Evolutionary conservation across 1,140 invertebrate genomes (phyloP).

Genomic region (Plutomurus gul): DNA sequence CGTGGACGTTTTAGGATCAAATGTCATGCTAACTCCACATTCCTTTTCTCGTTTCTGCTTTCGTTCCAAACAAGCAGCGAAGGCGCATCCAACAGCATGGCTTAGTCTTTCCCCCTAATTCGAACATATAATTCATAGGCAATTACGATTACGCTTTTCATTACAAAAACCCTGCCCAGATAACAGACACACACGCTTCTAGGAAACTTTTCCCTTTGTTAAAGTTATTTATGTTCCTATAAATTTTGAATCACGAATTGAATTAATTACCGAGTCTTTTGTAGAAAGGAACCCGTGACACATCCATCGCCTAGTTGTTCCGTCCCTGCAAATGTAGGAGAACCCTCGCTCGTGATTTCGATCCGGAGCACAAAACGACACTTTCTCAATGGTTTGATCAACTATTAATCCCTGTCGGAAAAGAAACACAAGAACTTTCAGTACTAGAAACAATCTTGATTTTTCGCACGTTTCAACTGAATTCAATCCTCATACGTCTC

Average conservation of each 20-base stretch:
- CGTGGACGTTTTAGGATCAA: slow-evolving; percentile 89
- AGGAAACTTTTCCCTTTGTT: not conserved
- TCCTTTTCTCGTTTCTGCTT: slow-evolving; percentile 98
- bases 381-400: slow-evolving; percentile 99
- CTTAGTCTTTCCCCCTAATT: slow-evolving; percentile 89
- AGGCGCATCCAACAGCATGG: slow-evolving; percentile 99
- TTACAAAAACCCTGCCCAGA: too few relatives aligned
- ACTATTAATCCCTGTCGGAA: slow-evolving; percentile 84
- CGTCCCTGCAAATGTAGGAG: slow-evolving; percentile 87
- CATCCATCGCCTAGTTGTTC: slow-evolving; percentile 92
- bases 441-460: not conserved
- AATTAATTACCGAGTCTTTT: slow-evolving; percentile 89
- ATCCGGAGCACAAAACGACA: slow-evolving; percentile 99
- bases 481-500: not conserved
- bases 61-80: slow-evolving; percentile 94
- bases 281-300: slow-evolving; percentile 97
- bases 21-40: slow-evolving; percentile 90
- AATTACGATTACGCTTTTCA: not conserved
- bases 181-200: not conserved
- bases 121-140: slow-evolving; percentile 25
- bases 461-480: not conserved
- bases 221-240: too few relatives aligned
- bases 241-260: too few relatives aligned
- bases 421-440: slow-evolving; percentile 32
- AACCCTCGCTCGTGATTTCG: slow-evolving; percentile 97